Evolutionary conservation across 2,888 invertebrate genomes (phyloP).

Genomic region (Tyria jacobaeae): DNA sequence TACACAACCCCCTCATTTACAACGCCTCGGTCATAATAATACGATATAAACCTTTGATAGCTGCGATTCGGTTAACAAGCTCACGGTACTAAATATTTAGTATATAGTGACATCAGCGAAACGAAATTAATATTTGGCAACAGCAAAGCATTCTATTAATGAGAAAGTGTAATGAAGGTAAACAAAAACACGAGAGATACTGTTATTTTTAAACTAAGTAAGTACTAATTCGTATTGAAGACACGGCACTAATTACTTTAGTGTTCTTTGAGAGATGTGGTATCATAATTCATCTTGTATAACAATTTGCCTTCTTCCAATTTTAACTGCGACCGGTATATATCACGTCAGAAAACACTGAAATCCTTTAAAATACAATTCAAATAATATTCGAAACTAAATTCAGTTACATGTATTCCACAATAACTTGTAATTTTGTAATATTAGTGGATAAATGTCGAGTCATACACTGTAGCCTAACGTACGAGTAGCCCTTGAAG

Average conservation of each 20-base stretch:
- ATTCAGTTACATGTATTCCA: neutral
- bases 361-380: too few species aligned
- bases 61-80: constrained; percentile 5
- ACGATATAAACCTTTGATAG: constrained; percentile 10
- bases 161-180: neutral
- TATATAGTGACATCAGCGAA: constrained; percentile 7
- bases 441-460: neutral
- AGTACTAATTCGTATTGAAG: too few species aligned
- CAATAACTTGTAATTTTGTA: neutral
- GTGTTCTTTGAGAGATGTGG: too few species aligned
- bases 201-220: too few species aligned
- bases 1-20: neutral
- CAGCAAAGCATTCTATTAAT: neutral
- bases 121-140: neutral
- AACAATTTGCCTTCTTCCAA: too few species aligned
- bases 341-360: too few species aligned
- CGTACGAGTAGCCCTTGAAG: neutral
- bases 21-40: neutral
- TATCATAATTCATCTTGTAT: too few species aligned
- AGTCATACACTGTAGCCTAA: neutral
- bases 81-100: constrained; percentile 16
- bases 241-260: too few species aligned
- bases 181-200: neutral
- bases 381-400: neutral
- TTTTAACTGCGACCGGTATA: too few species aligned